Evolutionary conservation across 2,888 invertebrate species (phyloP).

Genomic region (Stictocephala bisonia): DNA sequence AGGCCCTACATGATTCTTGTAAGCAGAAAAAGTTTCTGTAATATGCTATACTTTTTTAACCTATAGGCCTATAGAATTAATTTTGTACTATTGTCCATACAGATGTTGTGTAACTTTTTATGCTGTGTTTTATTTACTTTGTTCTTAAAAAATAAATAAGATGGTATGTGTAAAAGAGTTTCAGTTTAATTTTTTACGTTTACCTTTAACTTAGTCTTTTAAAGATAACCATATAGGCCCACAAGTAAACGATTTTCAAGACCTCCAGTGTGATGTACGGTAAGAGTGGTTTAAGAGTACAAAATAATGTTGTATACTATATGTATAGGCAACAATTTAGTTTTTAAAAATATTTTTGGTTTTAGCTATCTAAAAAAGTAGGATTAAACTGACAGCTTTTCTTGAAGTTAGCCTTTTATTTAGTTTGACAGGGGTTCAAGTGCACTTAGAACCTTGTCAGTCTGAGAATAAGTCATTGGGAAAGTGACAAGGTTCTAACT

Average conservation of each 20-base stretch:
- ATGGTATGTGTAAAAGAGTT: conserved; percentile 7
- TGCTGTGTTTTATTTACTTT: conserved; percentile 16
- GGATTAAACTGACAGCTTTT: conserved; percentile 7
- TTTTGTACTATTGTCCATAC: conserved; percentile 26
- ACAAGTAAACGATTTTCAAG: background rate
- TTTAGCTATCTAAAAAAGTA: background rate
- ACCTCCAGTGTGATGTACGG: conserved; percentile 2
- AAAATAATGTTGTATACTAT: background rate
- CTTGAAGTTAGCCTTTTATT: background rate
- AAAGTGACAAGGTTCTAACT: conserved; percentile 44
- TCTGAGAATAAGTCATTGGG: conserved; percentile 15
- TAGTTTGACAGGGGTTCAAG: conserved; percentile 40
- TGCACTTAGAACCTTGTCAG: conserved; percentile 41
- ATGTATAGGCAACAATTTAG: background rate
- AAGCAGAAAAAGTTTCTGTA: background rate
- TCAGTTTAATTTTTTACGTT: conserved; percentile 9
- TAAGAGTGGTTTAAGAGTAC: conserved; percentile 9
- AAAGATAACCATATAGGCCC: conserved; percentile 10
- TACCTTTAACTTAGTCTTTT: conserved; percentile 9
- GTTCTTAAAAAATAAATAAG: conserved; percentile 29
- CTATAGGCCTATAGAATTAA: background rate
- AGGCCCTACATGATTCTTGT: background rate
- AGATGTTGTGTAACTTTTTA: conserved; percentile 11
- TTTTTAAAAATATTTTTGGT: background rate
- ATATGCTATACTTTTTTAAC: conserved; percentile 7